phyloP scores from a whole-genome alignment of 2,888 invertebrate genomes.

The Hemaris fuciformis region DNA sequence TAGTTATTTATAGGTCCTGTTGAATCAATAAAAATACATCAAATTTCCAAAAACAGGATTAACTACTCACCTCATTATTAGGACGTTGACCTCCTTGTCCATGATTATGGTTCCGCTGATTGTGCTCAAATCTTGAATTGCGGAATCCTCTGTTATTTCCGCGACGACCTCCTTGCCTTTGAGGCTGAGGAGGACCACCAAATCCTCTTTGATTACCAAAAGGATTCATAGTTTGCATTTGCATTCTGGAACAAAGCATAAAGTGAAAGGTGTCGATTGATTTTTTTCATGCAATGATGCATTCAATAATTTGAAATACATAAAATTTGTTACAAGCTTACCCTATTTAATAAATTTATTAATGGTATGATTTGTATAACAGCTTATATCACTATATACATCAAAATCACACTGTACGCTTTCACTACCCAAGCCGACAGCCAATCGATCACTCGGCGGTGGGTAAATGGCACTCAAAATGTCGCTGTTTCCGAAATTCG shows the following conservation, averaged over 20 bases:
- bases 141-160: constrained; percentile 62
- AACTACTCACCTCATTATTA: constrained; percentile 53
- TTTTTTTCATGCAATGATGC: constrained; percentile 12
- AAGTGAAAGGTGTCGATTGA: constrained; percentile 4
- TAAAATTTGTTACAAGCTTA: too few species aligned
- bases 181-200: constrained; percentile 75
- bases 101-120: constrained; percentile 53
- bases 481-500: not conserved
- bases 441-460: not conserved
- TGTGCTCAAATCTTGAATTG: constrained; percentile 72
- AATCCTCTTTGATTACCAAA: constrained; percentile 71
- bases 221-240: constrained; percentile 73
- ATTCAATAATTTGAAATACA: too few species aligned
- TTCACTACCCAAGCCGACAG: not conserved
- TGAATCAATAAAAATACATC: not conserved
- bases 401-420: not conserved
- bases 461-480: not conserved
- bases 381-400: not conserved
- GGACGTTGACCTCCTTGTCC: constrained; percentile 73
- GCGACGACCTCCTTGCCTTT: constrained; percentile 67
- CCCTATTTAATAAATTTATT: not conserved
- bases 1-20: too few species aligned
- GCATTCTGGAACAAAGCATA: constrained; percentile 45
- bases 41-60: not conserved
- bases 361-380: too few species aligned